Base-by-base conservation (phyloP, 1,140 invertebrate species). In the Copidosoma floridanum region DNA sequence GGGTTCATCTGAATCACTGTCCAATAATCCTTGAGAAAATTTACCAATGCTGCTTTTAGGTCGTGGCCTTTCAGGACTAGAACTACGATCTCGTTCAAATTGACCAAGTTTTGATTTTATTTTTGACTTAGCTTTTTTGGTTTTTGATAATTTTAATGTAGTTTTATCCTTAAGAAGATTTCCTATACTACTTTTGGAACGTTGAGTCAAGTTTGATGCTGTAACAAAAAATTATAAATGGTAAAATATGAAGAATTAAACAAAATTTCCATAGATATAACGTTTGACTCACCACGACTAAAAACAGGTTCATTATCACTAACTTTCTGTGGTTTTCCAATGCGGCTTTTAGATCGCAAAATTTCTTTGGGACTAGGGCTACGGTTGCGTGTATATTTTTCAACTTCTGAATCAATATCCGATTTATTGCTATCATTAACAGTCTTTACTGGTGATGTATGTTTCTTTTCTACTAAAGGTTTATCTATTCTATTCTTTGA, bases 141-240 rank as follows among this genome's bases (percentile, higher is more conserved):
- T 16, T 24, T 47, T 47, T 11, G 23, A 47, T 21, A 14, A 27
- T 47, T 47, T 47, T 26, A n/a, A 7, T 2, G 11, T 8, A 14
- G 16, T 26, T 47, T 47, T 47, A 29, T n/a, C 32, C 32, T 27
- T 48, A 10, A 29, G 3, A 23, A 10, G 3, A 29, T 48, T 48
- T 32, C 32, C 32, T 29, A 59, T 37, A 37, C 50, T 52, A 35
- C 57, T 53, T 23, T 60, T 60, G 38, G 60, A 14, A 21, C 47
- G 23, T 27, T 50, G n/a, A 37, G 21, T 16, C 18, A 35, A 37
- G 12, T 57, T 27, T 16, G 23, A 10, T 32, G 55, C 53, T 50
- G 8, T 46, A 53, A 60, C 32, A 43, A 8, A 43, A 6, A n/a
- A n/a, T n/a, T n/a, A n/a, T n/a, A n/a, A n/a, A n/a, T n/a, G n/a